phyloP scores from a whole-genome alignment of 2,888 invertebrate species.

The Hoplodrina blanda region DNA sequence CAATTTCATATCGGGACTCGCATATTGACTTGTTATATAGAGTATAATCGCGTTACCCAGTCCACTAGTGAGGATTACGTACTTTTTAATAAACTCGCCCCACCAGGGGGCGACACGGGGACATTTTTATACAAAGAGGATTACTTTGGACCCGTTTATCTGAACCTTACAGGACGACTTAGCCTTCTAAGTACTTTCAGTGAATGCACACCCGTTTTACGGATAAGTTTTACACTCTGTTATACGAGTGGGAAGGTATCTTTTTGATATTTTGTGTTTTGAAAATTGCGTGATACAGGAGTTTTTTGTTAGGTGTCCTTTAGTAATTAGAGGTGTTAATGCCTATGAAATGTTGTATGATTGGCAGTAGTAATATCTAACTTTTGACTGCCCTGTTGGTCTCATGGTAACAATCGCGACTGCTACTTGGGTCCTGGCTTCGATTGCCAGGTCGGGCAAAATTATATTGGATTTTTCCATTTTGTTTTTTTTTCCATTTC shows the following conservation, averaged over 20 bases:
- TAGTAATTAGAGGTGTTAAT: neutral
- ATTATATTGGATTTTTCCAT: too few relatives aligned
- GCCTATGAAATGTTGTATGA: neutral
- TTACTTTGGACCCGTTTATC: conserved; percentile 89
- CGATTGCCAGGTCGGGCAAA: too few relatives aligned
- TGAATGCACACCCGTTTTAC: conserved; percentile 84
- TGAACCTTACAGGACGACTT: conserved; percentile 89
- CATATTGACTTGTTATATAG: conserved; percentile 88
- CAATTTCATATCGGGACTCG: conserved; percentile 86
- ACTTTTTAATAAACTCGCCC: conserved; percentile 89
- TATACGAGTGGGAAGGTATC: neutral
- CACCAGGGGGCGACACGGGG: conserved; percentile 85
- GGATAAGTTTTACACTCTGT: conserved; percentile 29
- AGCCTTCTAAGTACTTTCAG: conserved; percentile 86
- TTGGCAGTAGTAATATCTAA: neutral
- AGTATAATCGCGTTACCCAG: conserved; percentile 89
- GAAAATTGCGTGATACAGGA: neutral
- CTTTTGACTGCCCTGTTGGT: too few relatives aligned
- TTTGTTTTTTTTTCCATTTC: too few relatives aligned
- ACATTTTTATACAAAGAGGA: conserved; percentile 90
- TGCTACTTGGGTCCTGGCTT: too few relatives aligned
- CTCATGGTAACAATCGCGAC: too few relatives aligned
- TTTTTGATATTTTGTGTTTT: conserved; percentile 29
- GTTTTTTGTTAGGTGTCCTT: neutral
- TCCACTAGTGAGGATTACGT: conserved; percentile 89